phyloP scores from a whole-genome alignment of 2,797 vertebrate species.

The Peromyscus nudipes region DNA sequence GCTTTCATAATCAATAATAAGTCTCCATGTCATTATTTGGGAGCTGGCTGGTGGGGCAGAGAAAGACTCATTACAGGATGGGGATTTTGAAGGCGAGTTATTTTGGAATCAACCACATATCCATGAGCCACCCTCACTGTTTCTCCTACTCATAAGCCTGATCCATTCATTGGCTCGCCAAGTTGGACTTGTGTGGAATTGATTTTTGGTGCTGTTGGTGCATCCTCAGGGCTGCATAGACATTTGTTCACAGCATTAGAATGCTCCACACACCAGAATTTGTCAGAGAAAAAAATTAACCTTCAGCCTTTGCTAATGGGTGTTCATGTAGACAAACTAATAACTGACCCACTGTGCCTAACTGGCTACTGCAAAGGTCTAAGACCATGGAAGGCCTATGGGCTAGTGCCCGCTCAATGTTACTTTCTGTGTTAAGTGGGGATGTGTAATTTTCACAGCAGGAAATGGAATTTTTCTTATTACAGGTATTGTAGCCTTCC shows the following conservation, averaged over 20 bases:
- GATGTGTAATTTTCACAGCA: background rate
- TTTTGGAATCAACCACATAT: background rate
- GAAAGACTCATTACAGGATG: background rate
- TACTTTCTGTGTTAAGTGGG: slow-evolving; percentile 4
- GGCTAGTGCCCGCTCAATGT: background rate
- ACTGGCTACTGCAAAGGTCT: background rate
- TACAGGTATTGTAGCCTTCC: background rate
- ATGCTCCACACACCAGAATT: background rate
- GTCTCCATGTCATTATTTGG: no score
- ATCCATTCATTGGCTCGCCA: background rate
- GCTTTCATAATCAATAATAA: background rate
- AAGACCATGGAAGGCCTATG: background rate
- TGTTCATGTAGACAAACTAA: slow-evolving; percentile 5
- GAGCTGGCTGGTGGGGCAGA: background rate
- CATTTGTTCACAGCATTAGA: background rate
- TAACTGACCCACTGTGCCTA: background rate
- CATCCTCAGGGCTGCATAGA: background rate
- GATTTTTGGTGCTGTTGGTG: background rate
- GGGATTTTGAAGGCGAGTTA: background rate
- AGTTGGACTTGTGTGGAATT: background rate
- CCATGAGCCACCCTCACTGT: background rate
- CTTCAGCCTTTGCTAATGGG: background rate
- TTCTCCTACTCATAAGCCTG: background rate
- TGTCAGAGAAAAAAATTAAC: slow-evolving; percentile 17
- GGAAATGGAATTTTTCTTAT: background rate